Conservation (phyloP, 2,797 vertebrate species). For the Phaenicophaeus curvirostris region DNA sequence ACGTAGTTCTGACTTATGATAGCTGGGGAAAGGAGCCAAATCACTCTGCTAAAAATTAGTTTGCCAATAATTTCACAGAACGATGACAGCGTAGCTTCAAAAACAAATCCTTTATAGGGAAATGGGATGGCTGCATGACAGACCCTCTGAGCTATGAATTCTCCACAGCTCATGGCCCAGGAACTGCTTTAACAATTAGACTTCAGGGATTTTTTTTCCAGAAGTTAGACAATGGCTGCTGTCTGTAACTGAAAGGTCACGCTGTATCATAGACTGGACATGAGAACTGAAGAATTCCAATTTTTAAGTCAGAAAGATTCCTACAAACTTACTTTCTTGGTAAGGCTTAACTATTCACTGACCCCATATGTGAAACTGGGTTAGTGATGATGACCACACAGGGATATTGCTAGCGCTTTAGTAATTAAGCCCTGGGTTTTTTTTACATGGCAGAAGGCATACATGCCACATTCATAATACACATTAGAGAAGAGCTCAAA, state of each 20-base stretch:
- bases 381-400: not conserved
- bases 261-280: constrained; percentile 30
- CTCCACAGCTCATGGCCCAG: constrained; percentile 67
- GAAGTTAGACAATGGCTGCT: constrained; percentile 65
- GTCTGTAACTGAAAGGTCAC: constrained; percentile 42
- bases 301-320: not conserved
- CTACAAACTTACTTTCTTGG: not conserved
- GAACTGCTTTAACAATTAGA: constrained; percentile 74
- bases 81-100: constrained; percentile 72
- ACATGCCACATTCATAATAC: not conserved
- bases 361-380: not conserved
- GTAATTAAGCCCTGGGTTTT: not conserved
- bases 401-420: not conserved
- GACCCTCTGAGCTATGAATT: constrained; percentile 75
- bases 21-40: constrained; percentile 55
- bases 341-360: not conserved
- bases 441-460: not conserved
- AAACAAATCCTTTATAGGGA: constrained; percentile 77
- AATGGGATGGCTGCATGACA: constrained; percentile 75
- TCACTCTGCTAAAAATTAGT: constrained; percentile 76
- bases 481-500: not conserved
- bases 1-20: constrained; percentile 66
- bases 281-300: not conserved
- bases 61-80: constrained; percentile 80
- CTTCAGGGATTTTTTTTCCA: constrained; percentile 56